Conservation (phyloP, 2,797 vertebrate species). For the Tolypeutes matacus region DNA sequence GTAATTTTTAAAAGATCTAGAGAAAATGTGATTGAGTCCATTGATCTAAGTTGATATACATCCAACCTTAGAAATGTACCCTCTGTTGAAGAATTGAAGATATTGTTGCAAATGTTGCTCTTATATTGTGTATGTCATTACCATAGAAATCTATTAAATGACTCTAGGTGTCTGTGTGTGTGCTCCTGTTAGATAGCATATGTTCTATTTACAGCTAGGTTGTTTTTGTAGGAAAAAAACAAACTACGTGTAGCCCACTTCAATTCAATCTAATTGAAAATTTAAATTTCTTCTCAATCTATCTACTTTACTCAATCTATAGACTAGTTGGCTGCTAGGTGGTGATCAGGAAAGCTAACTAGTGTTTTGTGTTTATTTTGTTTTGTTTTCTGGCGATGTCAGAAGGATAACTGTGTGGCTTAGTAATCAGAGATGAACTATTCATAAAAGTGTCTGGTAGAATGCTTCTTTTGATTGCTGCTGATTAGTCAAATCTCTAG, state of each 20-base stretch:
- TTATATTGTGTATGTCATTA: not conserved
- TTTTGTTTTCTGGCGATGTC: not conserved
- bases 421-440: slow-evolving; percentile 64
- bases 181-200: not conserved
- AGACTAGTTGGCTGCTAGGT: not conserved
- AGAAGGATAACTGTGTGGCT: slow-evolving; percentile 26
- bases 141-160: not conserved
- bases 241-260: not conserved
- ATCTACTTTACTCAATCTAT: slow-evolving; percentile 12
- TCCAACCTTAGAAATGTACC: not conserved
- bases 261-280: not conserved
- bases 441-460: slow-evolving; percentile 39
- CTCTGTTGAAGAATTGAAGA: not conserved
- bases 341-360: not conserved
- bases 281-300: not conserved
- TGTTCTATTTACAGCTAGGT: not conserved
- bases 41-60: not conserved
- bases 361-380: not conserved
- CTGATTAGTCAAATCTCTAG: slow-evolving; percentile 77
- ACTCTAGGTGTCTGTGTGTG: not conserved
- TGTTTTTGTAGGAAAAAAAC: not conserved
- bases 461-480: slow-evolving; percentile 70
- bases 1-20: slow-evolving; percentile 63
- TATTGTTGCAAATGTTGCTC: not conserved
- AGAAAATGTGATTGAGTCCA: not conserved